Percentiles rank a stretch among this genome's conserved stretches.
Evolutionary conservation across 2,888 invertebrate species (phyloP).

Genomic region (Hipparchia sbordonii): DNA sequence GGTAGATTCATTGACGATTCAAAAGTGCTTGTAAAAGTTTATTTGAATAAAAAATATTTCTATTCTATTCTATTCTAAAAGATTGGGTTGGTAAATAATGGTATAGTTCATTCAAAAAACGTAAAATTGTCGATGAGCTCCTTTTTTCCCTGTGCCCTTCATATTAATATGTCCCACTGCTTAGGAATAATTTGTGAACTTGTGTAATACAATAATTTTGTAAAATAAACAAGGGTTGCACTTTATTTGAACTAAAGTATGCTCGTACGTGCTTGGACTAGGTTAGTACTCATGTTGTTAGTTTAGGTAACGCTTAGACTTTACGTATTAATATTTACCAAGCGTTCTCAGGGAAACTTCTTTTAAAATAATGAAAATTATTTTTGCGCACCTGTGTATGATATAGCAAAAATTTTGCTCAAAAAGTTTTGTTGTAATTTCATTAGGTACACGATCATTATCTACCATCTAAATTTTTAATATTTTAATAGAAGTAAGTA

Average conservation of each 20-base stretch:
- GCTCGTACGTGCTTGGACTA: conserved; percentile 54
- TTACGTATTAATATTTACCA: conserved; percentile 45
- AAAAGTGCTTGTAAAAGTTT: too few species aligned
- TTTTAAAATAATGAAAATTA: conserved; percentile 36
- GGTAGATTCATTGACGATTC: too few species aligned
- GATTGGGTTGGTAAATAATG: too few species aligned
- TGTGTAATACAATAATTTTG: conserved; percentile 69
- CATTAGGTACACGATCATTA: background rate
- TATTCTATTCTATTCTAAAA: too few species aligned
- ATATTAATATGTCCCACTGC: too few species aligned
- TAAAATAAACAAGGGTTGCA: conserved; percentile 69
- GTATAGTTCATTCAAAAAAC: too few species aligned
- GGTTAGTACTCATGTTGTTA: conserved; percentile 41
- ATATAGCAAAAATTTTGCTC: background rate
- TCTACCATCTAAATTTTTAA: background rate
- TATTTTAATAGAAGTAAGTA: background rate
- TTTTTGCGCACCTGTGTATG: conserved; percentile 4
- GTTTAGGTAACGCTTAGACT: conserved; percentile 40
- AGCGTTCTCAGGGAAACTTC: conserved; percentile 38
- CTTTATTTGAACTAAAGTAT: conserved; percentile 62
- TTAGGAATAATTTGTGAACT: background rate
- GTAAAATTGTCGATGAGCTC: too few species aligned
- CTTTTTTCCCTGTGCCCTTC: too few species aligned
- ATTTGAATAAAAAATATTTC: too few species aligned
- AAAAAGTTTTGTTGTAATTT: background rate